Base-by-base conservation (phyloP, 2,113 vertebrate species). In the Cyanoderma ruficeps region DNA sequence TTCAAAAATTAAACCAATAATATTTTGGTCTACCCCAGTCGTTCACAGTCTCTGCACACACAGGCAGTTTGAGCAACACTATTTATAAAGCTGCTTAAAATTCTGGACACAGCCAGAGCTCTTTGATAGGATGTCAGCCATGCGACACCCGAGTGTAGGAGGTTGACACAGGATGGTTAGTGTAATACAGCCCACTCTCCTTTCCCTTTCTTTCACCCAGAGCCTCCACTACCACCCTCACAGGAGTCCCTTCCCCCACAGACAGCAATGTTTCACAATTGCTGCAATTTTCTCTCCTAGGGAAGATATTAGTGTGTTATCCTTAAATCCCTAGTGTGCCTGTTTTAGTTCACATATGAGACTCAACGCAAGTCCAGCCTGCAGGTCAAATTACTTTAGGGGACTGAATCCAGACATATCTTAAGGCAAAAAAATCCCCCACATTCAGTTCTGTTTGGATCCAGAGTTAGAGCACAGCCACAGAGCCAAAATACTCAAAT, bases 31-130 rank as follows among this genome's bases (percentile, higher is more conserved):
- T 91, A 33, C 41, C 65, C 84, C 27, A 28, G 84, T 79, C 3
- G 35, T 92, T 96, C 95, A 75, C 75, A 94, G 95, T 70, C 95
- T 64, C 83, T 41, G 79, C 85, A 83, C 92, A 95, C 87, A 74
- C 55, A 86, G 63, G 75, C 82, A 33, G 59, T 86, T 63, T 63
- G 37, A 96, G 64, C 72, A 83, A 68, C 69, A 49, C 82, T 97
- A 91, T 96, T 97, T 96, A 97, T 94, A 94, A 96, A 94, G 82
- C 95, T 95, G 84, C 67, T 97, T 96, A 96, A 93, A 87, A 97
- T 97, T 95, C 96, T 85, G 96, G 95, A 61, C 94, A 93, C 93
- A 91, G 89, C 8, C 91, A 1, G 78, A 87, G 94, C 94, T 93
- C 89, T 94, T 87, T 89, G 95, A 92, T 79, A 68, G 87, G 96